A percentile compares a stretch with the other conserved stretches of the same genome.
Conservation (phyloP, 2,113 vertebrate species). For the Cricetomys ansorgei region DNA sequence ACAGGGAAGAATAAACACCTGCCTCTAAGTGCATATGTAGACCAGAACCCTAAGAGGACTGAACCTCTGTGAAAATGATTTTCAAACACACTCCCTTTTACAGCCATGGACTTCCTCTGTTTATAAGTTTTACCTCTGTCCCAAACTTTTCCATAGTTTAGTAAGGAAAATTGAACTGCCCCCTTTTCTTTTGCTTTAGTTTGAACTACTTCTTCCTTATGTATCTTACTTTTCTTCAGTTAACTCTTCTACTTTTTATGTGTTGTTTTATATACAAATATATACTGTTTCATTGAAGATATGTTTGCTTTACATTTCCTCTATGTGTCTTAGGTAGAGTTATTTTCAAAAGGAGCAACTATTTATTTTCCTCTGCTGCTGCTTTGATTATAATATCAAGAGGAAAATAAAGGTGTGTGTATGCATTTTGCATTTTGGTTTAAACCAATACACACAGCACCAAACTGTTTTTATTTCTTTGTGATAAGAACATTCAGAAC, state of each 20-base stretch:
- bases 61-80: neutral
- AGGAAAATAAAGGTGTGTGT: neutral
- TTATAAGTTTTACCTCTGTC: neutral
- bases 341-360: neutral
- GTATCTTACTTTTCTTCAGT: neutral
- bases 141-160: neutral
- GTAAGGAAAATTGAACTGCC: neutral
- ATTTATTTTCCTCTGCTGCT: neutral
- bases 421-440: neutral
- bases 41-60: neutral
- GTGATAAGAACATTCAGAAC: neutral
- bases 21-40: neutral
- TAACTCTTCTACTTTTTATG: neutral
- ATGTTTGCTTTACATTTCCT: neutral
- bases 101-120: accelerated
- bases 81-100: neutral
- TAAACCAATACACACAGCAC: neutral
- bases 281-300: neutral
- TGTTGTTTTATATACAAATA: neutral
- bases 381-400: neutral
- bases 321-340: neutral
- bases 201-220: neutral
- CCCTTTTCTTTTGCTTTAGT: neutral
- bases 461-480: neutral
- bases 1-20: neutral